Base-by-base conservation (phyloP, 2,888 invertebrate genomes). In the Cordilura impudica region DNA sequence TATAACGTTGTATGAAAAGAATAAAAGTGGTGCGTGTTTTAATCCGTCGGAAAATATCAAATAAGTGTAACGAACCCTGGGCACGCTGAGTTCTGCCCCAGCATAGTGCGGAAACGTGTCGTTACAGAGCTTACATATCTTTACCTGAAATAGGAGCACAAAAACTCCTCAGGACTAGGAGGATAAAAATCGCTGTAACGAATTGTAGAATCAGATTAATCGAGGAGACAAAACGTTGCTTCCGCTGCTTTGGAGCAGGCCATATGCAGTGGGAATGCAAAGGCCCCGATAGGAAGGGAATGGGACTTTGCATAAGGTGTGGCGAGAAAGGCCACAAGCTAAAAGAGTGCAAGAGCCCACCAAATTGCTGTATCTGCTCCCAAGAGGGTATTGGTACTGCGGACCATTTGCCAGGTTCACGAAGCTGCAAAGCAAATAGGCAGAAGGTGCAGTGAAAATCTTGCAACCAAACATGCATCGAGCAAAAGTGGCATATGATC, bases 381-480 rank as follows among this genome's bases (percentile, higher is more conserved):
- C n/a, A 51, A n/a, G 23, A 51, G 23, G 5, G 26, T n/a, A 51
- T 51, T 5, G 26, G 23, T 14, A 14, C 51, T 47, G 47, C 29
- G 31, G 49, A 31, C 4, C 12, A 14, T n/a, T n/a, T 2, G 31
- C 31, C 1, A 7, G 4, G 16, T 18, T 18, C 10, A 8, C 1
- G 26, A 18, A 47, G 7, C n/a, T 21, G 19, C 7, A 12, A 2
- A 58, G 12, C 0, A 6, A 3, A 21, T 12, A 21, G 6, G 7
- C 10, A 43, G 23, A 3, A 23, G 1, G 23, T 43, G 10, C 43
- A 7, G 18, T 54, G 54, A 31, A 3, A 35, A 14, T 54, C 2
- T 39, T 58, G 1, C 58, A 39, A 8, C 35, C 14, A 21, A 58
- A 39, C 19, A 58, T 39, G 58, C 58, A 58, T 21, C 35, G 54